phyloP scores from a whole-genome alignment of 2,888 invertebrate genomes.

The Lumbricus terrestris region DNA sequence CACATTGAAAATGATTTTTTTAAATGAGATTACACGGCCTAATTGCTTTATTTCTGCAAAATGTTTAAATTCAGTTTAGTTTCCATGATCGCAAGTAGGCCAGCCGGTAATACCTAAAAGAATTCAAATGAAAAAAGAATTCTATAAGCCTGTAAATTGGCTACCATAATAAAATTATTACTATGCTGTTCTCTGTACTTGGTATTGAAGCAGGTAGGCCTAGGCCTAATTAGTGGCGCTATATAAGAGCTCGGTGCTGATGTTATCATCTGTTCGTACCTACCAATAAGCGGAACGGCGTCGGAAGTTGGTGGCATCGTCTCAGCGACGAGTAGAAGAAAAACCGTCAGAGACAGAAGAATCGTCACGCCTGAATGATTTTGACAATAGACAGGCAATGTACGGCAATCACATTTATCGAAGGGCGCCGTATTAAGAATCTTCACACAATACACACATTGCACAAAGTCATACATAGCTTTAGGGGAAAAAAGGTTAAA shows the following conservation, averaged over 20 bases:
- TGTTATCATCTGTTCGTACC: background rate
- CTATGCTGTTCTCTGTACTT: background rate
- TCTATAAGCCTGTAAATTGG: too few relatives aligned
- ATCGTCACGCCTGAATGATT: conserved; percentile 83
- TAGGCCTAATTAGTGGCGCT: background rate
- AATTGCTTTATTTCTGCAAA: background rate
- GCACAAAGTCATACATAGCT: background rate
- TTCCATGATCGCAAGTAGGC: too few relatives aligned
- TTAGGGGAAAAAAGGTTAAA: background rate
- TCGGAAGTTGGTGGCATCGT: conserved; percentile 98
- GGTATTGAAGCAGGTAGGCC: background rate
- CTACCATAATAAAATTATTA: too few relatives aligned
- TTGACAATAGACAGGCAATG: background rate
- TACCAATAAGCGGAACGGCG: conserved; percentile 97
- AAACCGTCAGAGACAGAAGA: conserved; percentile 93
- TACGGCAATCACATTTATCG: too few relatives aligned
- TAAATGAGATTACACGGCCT: background rate
- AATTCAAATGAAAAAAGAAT: too few relatives aligned
- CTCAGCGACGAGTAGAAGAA: conserved; percentile 96
- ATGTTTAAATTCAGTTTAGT: background rate
- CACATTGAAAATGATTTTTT: too few relatives aligned
- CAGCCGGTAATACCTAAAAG: too few relatives aligned
- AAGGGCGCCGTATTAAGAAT: too few relatives aligned
- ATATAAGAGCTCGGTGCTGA: background rate
- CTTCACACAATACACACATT: too few relatives aligned